Base-by-base conservation (phyloP, 23 tunicate genomes). In the Phallusia fumigata region DNA sequence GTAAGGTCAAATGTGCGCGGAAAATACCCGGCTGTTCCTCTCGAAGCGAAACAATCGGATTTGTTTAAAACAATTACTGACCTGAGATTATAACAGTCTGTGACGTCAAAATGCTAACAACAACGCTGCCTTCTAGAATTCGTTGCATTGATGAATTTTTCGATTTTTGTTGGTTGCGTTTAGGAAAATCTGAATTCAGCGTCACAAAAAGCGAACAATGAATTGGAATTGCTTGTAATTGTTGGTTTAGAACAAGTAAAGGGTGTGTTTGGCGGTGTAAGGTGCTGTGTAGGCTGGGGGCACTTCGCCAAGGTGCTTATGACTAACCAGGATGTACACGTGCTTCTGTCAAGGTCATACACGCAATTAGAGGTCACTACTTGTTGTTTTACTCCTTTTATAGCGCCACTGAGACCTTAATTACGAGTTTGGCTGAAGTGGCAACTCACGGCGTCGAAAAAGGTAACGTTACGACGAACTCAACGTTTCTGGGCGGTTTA, bases 41-140 rank as follows among this genome's bases (percentile, higher is more conserved):
- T 58, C 15, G 15, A 58, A 58, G 69, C 69, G 69, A 58, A 58
- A 58, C 69, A 58, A 58, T 58, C 69, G 69, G 69, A 58, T 58
- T 58, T 22, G 28, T 24, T 3, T 8, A 58, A 58, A 58, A 21
- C 13, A 11, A 3, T 58, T 16, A 22, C 69, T 13, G 26, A 21
- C 69, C 15, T 24, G 16, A 24, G 28, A 58, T 24, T 1, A 58
- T 58, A 24, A 1, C 28, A 24, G 28, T 58, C 69, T 58, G 69
- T 58, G 69, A 24, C 16, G 16, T 58, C 69, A 58, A 1, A 58
- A 10, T 3, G 47, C 47, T 5, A 3, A 40, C 8, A 3, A 58
- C 28, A 5, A 24, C 16, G 13, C 1, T 58, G 69, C 13, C 3
- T 6, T 58, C 13, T 8, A 6, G 8, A 58, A 58, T 24, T 24